Evolutionary conservation across 2,888 invertebrate genomes (phyloP).

Genomic region (Lymantria monacha): DNA sequence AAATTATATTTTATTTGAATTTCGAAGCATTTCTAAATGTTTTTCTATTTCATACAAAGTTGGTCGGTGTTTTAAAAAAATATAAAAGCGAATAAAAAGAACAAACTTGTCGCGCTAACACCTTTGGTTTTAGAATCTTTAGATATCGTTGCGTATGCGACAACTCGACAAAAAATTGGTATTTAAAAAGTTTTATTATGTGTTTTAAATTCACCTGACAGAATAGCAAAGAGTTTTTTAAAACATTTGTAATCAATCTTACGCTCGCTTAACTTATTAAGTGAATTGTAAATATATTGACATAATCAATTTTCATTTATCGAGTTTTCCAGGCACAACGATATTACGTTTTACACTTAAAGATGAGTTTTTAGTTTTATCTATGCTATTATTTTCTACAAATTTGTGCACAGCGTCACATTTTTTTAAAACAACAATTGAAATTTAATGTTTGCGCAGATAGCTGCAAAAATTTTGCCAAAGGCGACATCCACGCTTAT

Average conservation of each 20-base stretch:
- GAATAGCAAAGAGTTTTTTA: background rate
- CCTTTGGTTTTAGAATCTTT: slow-evolving; percentile 9
- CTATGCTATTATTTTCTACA: background rate
- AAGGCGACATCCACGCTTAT: slow-evolving; percentile 49
- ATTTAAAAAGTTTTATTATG: too few species aligned
- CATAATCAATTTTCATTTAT: too few species aligned
- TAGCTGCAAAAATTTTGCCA: slow-evolving; percentile 23
- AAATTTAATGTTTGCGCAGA: slow-evolving; percentile 18
- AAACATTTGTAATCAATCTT: background rate
- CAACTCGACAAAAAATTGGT: background rate
- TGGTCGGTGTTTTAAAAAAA: background rate
- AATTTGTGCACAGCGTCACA: slow-evolving; percentile 7
- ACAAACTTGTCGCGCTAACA: slow-evolving; percentile 2
- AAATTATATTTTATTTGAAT: background rate
- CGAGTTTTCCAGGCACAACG: background rate
- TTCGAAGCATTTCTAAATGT: background rate
- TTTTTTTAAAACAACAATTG: slow-evolving; percentile 16
- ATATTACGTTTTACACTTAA: background rate
- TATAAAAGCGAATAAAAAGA: slow-evolving; percentile 2
- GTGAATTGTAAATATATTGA: too few species aligned
- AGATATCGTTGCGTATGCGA: background rate
- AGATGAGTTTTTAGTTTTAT: background rate
- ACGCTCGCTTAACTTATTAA: too few species aligned
- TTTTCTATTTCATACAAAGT: background rate
- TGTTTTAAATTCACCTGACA: background rate